Base-by-base conservation (phyloP, 92 coral and sea anemone species). In the Palythoa heliodiscus region DNA sequence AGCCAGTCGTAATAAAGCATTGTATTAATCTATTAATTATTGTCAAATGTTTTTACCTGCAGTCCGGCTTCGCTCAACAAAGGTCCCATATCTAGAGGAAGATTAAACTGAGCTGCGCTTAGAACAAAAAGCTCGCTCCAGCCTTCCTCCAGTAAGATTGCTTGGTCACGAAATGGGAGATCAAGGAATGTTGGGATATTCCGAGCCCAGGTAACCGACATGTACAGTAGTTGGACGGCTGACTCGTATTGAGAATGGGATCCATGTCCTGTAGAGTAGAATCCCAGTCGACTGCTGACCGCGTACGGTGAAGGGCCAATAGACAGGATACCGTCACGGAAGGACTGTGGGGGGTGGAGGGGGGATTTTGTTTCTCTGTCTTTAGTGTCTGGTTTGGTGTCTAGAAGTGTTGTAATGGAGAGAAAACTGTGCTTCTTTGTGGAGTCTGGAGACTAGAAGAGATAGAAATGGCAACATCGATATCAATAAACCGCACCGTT, bases 131-230 rank as follows among this genome's bases (percentile, higher is more conserved):
- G 87, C 91, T 97, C 99, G 89, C 99, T 97, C 99, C 99, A 97
- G 57, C 98, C 97, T 82, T 97, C 99, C 89, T 97, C 99, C 50
- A 97, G 88, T 87, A 97, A 83, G 80, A 97, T 97, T 2, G 99
- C 99, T 82, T 97, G 99, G 83, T 97, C 99, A 11, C 99, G 96
- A 82, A 97, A 97, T 63, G 99, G 99, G n/a, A 97, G 93, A 52
- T 95, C 98, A 73, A 97, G 88, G 76, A 97, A 97, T 72, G 96
- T 97, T 10, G 99, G 99, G 39, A 97, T 97, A 48, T 95, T 95
- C 38, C 99, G 91, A 6, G 99, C 99, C 99, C 99, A 97, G 71
- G 97, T 95, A 79, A 97, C 99, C 9, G 99, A 97, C 98, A 93
- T 97, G 90, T 97, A 95, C 86, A 97, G 89, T 58, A 97, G 82